Percentiles rank a stretch among this genome's conserved stretches.
These are phyloP conservation scores for Phyto melanocephala DNA, from an alignment of 2,888 invertebrate species.

Conservation along the genomic window DNA sequence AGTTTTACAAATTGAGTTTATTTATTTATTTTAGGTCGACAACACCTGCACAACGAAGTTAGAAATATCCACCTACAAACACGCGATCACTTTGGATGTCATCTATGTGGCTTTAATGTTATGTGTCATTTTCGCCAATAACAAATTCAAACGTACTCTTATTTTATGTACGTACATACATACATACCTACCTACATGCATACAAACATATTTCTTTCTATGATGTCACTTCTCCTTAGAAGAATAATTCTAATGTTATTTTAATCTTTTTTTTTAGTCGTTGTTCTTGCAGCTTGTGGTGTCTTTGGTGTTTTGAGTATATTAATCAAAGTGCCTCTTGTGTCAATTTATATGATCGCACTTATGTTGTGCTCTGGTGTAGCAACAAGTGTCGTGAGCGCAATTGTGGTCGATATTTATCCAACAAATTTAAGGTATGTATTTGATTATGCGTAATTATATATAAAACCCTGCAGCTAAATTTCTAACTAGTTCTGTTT, in stretches of 20 bases:
- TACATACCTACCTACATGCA: too few relatives aligned
- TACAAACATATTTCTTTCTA: too few relatives aligned
- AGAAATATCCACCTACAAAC: constrained; percentile 71
- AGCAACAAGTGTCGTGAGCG: constrained; percentile 71
- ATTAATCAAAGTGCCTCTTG: constrained; percentile 65
- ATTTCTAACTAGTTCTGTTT: too few relatives aligned
- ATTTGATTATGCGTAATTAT: too few relatives aligned
- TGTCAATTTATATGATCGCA: constrained; percentile 69
- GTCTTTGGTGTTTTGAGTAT: constrained; percentile 66
- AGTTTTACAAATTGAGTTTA: too few relatives aligned
- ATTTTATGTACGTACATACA: constrained; percentile 70
- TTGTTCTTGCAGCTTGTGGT: constrained; percentile 67
- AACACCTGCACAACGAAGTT: constrained; percentile 66
- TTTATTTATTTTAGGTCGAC: constrained; percentile 34
- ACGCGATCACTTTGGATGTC: constrained; percentile 70
- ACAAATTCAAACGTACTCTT: constrained; percentile 67
- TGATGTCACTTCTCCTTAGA: too few relatives aligned
- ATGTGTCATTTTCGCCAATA: constrained; percentile 68
- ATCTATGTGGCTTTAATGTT: constrained; percentile 69
- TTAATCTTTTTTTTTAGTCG: constrained; percentile 60
- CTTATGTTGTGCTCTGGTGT: constrained; percentile 69
- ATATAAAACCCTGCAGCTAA: background rate
- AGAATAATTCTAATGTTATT: too few relatives aligned
- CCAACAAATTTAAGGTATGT: constrained; percentile 74
- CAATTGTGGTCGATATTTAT: constrained; percentile 73